Base-by-base conservation (phyloP, 2,797 vertebrate species). In the Hozukius guyotensis region DNA sequence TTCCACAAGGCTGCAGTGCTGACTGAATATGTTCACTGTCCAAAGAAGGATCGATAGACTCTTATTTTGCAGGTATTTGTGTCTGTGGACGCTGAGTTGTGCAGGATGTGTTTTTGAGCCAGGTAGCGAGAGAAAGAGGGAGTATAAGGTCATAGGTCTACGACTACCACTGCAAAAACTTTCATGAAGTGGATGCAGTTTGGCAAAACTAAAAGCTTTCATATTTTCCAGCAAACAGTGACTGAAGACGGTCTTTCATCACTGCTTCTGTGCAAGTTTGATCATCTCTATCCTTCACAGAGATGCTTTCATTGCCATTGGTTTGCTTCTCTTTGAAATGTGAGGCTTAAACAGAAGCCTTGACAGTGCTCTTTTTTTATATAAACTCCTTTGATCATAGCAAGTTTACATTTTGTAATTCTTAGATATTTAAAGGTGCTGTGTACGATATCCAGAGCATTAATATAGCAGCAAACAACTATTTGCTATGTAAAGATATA, bases 11-110 rank as follows among this genome's bases (percentile, higher is more conserved):
- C 82, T 86, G 87, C 78, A 34, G 59, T 68, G 87, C 88, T 81
- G 81, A 89, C 91, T 82, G 68, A 87, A 88, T 75, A 36, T 60
- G 80, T 85, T 88, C 78, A 60, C 55, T 27, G 72, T 79, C 87
- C 85, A 83, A 32, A 76, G 52, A 63, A 57, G 38, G 76, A 93
- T 91, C 81, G 14, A 93, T 92, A 12, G 53, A 27, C 42, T 76
- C 59, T 80, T 81, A 75, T 89, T 89, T 64, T 64, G 66, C 36
- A 85, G 80, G 79, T 86, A 16, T 84, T 49, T 86, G 32, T 80
- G 32, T 70, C 64, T 64, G 59, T 61, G 2, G 27, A 56, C 13
- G 55, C 9, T 31, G 20, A 36, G 1, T 65, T 80, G 63, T 57
- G 57, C 52, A 46, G 31, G 8, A 3, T 70, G 52, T 72, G 83